These are phyloP conservation scores for Brachionus rotundiformis DNA, from an alignment of 1,140 invertebrate species.

Conservation along the genomic window DNA sequence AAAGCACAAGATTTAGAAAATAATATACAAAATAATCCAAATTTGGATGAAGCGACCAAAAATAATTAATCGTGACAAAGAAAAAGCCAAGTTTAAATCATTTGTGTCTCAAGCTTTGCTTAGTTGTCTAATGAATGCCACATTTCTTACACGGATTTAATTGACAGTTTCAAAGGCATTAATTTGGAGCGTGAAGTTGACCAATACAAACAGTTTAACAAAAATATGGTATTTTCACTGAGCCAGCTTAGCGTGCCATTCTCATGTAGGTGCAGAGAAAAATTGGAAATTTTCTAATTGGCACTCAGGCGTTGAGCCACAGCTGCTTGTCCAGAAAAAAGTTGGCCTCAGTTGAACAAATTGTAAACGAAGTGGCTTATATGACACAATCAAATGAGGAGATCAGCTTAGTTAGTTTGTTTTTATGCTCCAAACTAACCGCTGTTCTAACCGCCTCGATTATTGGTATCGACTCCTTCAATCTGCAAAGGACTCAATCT, in stretches of 20 bases:
- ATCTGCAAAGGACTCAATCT: neutral
- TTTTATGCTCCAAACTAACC: neutral
- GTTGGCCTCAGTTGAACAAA: neutral
- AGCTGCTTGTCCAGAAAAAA: neutral
- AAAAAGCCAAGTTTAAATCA: neutral
- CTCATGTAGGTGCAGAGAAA: neutral
- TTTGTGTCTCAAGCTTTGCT: neutral
- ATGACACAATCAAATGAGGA: neutral
- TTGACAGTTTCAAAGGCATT: neutral
- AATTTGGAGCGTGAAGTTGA: neutral
- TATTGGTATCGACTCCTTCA: neutral
- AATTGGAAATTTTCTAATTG: neutral
- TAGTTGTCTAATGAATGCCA: neutral
- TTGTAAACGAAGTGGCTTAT: neutral
- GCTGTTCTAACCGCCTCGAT: neutral
- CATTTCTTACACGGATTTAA: neutral
- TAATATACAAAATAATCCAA: conserved; percentile 33
- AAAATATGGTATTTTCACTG: neutral
- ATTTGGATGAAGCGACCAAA: conserved; percentile 24
- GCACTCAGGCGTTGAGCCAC: neutral
- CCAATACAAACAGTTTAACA: neutral
- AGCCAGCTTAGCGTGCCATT: neutral
- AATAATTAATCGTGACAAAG: conserved; percentile 20
- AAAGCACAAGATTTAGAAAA: conserved; percentile 35
- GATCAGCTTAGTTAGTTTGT: neutral